A percentile compares a stretch with the other conserved stretches of the same genome.
phyloP scores from a whole-genome alignment of 1,140 invertebrate species.

The Drosophila parvula region DNA sequence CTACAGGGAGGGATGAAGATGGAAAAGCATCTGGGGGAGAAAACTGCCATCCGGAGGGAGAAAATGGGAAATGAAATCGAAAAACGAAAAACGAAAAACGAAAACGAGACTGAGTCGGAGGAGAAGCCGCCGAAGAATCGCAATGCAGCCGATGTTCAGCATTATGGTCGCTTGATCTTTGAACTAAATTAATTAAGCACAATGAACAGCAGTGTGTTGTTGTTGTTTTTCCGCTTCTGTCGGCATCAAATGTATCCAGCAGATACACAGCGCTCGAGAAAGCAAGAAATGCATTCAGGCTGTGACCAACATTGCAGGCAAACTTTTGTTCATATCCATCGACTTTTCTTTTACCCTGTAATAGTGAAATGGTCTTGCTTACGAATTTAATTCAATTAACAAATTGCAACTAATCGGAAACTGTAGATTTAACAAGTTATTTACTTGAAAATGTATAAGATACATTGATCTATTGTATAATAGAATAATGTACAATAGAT shows the following conservation, averaged over 20 bases:
- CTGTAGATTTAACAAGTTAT: no score
- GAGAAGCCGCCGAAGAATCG: conserved; percentile 41
- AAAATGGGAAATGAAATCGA: conserved; percentile 1
- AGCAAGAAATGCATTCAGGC: conserved; percentile 33
- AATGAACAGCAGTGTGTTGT: conserved; percentile 83
- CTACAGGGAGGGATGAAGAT: neutral
- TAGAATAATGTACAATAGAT: no score
- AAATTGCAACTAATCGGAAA: no score
- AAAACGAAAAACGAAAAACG: conserved; percentile 5
- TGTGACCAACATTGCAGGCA: conserved; percentile 26
- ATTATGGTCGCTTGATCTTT: conserved; percentile 78
- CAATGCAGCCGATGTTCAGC: conserved; percentile 55
- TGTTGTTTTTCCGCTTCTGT: conserved; percentile 41
- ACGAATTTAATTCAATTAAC: neutral
- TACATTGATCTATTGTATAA: no score
- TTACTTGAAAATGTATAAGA: no score
- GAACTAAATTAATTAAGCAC: conserved; percentile 84
- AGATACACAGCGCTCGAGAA: conserved; percentile 40
- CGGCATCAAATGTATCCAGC: conserved; percentile 63
- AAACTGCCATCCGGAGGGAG: conserved; percentile 2
- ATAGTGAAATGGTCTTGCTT: neutral
- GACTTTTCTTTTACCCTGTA: neutral
- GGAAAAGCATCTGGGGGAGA: conserved; percentile 6
- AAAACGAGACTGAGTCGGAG: conserved; percentile 6
- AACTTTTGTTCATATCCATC: neutral